Base-by-base conservation (phyloP, 2,797 vertebrate species). In the Leptoclinus maculatus region DNA sequence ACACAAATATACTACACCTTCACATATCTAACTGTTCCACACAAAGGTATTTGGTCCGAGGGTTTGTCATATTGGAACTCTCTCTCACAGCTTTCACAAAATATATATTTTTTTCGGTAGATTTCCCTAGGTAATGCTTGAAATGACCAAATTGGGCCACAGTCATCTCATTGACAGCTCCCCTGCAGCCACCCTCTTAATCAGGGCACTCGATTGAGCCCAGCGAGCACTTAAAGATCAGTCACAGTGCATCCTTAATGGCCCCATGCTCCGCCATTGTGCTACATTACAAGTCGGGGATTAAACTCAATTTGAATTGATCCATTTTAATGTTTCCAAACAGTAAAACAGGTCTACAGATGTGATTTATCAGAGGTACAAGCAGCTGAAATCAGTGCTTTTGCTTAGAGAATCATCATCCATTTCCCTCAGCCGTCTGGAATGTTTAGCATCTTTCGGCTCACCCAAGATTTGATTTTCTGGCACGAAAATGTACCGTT, bases 171-270 rank as follows among this genome's bases (percentile, higher is more conserved):
- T 70, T 67, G 74, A 47, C 51, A 64, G 79, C 59, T 82, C 63
- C 66, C n/a, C 47, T 56, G 65, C 71, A 83, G 65, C 56, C 54
- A 39, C 16, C 29, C 70, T 80, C 66, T 82, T 79, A 79, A 88
- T 84, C 76, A 80, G 77, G 45, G 10, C 29, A 21, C 34, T 65
- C 3, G 6, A 78, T 23, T 71, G 43, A 83, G 80, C 63, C 66
- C 68, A 74, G 21, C 32, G 38, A 82, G 74, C 41, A 68, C 67
- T 84, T 70, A 36, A 49, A 72, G 64, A 78, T 82, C 73, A 79
- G 59, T 76, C 71, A 78, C 66, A 79, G 76, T 29, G 51, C 17
- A 59, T 76, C 66, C n/a, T 57, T 64, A 74, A 71, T 62, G 59
- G 11, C 51, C n/a, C 16, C 38, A 39, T 14, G 36, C 63, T 62